Conservation (phyloP, 1,140 invertebrate species). For the Ceratosolen solmsi region DNA sequence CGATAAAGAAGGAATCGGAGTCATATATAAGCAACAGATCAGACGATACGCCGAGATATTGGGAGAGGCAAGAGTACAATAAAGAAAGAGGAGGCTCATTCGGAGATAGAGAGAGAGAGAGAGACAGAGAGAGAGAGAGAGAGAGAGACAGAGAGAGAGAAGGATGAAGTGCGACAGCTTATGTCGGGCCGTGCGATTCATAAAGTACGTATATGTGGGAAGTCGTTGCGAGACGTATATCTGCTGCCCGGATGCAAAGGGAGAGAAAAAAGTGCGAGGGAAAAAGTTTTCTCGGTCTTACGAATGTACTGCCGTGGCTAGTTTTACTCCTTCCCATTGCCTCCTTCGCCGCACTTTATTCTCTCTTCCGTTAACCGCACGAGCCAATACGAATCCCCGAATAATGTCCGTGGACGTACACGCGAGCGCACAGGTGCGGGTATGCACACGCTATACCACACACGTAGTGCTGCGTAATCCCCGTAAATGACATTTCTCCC, state of each 20-base stretch:
- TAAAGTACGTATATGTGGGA: constrained; percentile 35
- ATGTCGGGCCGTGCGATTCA: constrained; percentile 18
- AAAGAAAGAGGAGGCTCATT: neutral
- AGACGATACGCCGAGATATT: neutral
- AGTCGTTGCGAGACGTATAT: constrained; percentile 12
- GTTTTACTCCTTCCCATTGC: neutral
- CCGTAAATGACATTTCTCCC: neutral
- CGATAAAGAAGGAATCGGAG: constrained; percentile 20
- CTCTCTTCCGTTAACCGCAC: neutral
- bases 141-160: neutral
- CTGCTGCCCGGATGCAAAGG: neutral
- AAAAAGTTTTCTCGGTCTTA: neutral
- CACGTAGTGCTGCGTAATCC: neutral
- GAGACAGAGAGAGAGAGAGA: neutral
- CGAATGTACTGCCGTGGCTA: neutral
- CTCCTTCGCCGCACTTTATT: neutral
- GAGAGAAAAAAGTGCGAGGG: neutral
- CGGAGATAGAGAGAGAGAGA: neutral
- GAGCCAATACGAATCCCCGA: neutral
- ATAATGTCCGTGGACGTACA: neutral
- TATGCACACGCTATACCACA: rapidly evolving
- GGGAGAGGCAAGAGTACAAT: neutral
- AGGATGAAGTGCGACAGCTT: constrained; percentile 9
- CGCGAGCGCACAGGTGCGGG: neutral
- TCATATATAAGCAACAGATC: neutral